phyloP scores from a whole-genome alignment of 2,888 invertebrate genomes.

The Microctonus aethiopoides region DNA sequence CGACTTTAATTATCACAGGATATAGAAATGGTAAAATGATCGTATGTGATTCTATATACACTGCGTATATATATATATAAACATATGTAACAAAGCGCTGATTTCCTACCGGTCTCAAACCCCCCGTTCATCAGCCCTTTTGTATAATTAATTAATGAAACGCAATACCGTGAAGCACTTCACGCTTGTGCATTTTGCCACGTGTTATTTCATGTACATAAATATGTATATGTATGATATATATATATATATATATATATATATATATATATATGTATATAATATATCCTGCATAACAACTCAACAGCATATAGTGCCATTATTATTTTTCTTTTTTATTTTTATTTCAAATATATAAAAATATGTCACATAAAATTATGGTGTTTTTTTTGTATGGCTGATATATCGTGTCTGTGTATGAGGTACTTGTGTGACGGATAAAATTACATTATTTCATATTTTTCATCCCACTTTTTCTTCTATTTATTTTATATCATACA shows the following conservation, averaged over 20 bases:
- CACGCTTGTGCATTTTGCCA: conserved; percentile 18
- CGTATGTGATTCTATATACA: neutral
- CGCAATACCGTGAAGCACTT: conserved; percentile 7
- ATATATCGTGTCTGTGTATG: neutral
- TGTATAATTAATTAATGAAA: conserved; percentile 32
- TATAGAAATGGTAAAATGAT: neutral
- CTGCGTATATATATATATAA: neutral
- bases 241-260: too few species aligned
- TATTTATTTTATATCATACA: too few species aligned
- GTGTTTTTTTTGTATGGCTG: neutral
- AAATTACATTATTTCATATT: neutral
- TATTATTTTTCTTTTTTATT: conserved; percentile 6
- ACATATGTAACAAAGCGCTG: neutral
- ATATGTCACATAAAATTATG: neutral
- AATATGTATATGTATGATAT: neutral
- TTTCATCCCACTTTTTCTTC: neutral
- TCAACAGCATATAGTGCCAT: neutral
- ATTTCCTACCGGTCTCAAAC: neutral
- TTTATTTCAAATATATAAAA: too few species aligned
- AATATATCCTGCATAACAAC: neutral
- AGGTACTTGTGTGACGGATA: neutral
- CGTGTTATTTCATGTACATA: neutral
- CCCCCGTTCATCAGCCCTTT: neutral
- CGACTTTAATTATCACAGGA: neutral
- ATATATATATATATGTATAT: neutral